These are phyloP conservation scores for Misgurnus mizolepis DNA, from an alignment of 2,113 vertebrate species.

Conservation along the genomic window DNA sequence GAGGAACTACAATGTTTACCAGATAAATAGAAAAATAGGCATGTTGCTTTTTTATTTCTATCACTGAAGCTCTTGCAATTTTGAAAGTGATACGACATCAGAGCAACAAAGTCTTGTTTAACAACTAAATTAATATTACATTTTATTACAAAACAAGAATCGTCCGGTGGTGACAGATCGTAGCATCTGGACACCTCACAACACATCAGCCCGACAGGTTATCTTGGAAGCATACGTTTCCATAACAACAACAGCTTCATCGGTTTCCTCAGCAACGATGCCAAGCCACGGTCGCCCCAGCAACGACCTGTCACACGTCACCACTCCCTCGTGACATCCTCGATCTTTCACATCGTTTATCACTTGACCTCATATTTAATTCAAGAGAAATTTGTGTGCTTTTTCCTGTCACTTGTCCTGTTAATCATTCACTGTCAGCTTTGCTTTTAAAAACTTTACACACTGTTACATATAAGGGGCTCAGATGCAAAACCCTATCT, in stretches of 20 bases:
- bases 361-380: constrained; percentile 48
- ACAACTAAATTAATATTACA: too few relatives aligned
- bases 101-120: too few relatives aligned
- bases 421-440: constrained; percentile 1
- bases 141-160: background rate
- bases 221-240: constrained; percentile 10
- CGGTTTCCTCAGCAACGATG: background rate
- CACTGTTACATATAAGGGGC: too few relatives aligned
- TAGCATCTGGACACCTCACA: background rate
- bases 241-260: background rate
- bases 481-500: too few relatives aligned
- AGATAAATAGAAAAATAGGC: constrained; percentile 32
- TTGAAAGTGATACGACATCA: too few relatives aligned
- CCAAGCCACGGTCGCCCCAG: constrained; percentile 34
- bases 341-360: constrained; percentile 36
- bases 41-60: constrained; percentile 52
- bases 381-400: background rate
- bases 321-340: constrained; percentile 14
- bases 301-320: constrained; percentile 11
- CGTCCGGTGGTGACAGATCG: too few relatives aligned
- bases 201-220: background rate
- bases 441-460: too few relatives aligned
- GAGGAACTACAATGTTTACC: constrained; percentile 47
- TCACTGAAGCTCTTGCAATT: constrained; percentile 58
- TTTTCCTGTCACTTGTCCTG: constrained; percentile 6